Conservation (phyloP, 2,113 vertebrate species). For the Campylorhamphus procurvoides region DNA sequence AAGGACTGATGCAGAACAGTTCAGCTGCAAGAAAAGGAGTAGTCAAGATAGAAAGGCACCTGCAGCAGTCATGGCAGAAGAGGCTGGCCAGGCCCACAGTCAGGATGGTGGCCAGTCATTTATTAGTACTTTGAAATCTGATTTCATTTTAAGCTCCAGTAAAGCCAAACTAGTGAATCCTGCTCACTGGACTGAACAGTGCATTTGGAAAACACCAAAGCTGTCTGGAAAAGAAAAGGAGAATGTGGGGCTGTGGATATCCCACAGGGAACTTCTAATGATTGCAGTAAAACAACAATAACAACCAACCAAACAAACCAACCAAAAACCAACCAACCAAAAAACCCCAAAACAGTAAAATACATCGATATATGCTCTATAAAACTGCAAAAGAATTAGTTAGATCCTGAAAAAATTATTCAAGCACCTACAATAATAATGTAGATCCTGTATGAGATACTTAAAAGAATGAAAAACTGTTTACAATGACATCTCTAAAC, state of each 20-base stretch:
- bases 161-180: background rate
- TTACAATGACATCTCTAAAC: constrained; percentile 24
- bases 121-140: background rate
- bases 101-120: background rate
- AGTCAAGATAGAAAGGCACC: background rate
- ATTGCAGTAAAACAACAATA: background rate
- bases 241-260: background rate
- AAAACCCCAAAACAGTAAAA: background rate
- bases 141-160: background rate
- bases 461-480: background rate
- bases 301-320: background rate
- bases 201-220: background rate
- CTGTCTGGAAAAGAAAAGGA: background rate
- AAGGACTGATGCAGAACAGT: background rate
- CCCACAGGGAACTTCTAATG: background rate
- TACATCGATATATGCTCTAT: background rate
- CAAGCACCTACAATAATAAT: background rate
- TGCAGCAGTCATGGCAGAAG: background rate
- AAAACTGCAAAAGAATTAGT: background rate
- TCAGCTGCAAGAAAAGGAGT: background rate
- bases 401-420: background rate
- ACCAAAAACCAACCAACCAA: background rate
- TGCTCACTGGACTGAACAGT: background rate
- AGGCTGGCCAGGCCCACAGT: background rate
- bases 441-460: background rate